Percentiles rank a stretch among this genome's conserved stretches.
Conservation (phyloP, 2,797 vertebrate genomes). For the Masticophis lateralis region DNA sequence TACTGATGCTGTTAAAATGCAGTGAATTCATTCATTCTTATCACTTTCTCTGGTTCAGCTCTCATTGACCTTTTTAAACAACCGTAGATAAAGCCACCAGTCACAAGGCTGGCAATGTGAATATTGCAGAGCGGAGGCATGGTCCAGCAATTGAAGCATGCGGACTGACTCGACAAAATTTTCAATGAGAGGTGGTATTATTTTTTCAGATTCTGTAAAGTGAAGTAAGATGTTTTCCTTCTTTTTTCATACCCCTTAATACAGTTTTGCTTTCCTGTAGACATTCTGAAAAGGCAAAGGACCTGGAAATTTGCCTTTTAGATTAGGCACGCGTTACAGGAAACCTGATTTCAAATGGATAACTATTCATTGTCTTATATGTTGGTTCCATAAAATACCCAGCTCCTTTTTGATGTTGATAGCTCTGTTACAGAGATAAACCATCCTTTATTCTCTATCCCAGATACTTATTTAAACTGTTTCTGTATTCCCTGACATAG, state of each 20-base stretch:
- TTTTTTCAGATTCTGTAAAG: background rate
- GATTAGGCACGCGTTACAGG: background rate
- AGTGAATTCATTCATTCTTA: background rate
- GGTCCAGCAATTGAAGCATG: background rate
- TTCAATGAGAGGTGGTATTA: background rate
- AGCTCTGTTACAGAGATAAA: background rate
- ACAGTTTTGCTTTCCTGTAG: background rate
- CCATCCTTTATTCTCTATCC: background rate
- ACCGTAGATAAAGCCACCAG: background rate
- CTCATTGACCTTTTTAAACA: background rate
- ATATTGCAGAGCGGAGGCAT: background rate
- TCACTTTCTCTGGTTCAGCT: background rate
- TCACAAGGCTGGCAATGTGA: background rate
- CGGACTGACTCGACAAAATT: background rate
- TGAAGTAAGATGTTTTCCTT: background rate
- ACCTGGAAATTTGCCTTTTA: background rate
- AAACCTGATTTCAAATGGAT: background rate
- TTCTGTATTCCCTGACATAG: background rate
- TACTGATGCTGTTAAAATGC: background rate
- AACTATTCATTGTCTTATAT: background rate
- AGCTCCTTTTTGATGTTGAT: background rate
- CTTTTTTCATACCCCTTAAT: background rate
- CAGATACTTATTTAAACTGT: background rate
- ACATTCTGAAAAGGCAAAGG: background rate
- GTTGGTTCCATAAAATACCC: background rate